phyloP scores from a whole-genome alignment of 2,888 invertebrate genomes.

The Drosophila fungiperda region DNA sequence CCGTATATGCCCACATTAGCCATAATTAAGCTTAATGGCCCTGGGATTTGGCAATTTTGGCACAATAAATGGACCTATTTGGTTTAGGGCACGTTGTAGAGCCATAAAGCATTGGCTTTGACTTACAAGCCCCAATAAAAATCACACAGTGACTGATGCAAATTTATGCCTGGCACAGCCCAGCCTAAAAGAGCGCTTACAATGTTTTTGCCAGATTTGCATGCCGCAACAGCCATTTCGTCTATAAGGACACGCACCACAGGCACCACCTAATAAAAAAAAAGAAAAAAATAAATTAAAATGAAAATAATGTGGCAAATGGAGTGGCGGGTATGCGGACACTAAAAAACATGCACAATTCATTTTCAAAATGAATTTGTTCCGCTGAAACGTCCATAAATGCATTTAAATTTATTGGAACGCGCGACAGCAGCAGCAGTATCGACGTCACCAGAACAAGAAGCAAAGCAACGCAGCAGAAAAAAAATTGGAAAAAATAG shows the following conservation, averaged over 20 bases:
- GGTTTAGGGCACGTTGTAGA: slow-evolving; percentile 36
- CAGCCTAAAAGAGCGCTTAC: slow-evolving; percentile 65
- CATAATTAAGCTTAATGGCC: slow-evolving; percentile 80
- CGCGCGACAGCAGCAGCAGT: slow-evolving; percentile 47
- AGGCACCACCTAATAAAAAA: slow-evolving; percentile 35
- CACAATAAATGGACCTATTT: slow-evolving; percentile 68
- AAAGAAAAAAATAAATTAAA: slow-evolving; percentile 19
- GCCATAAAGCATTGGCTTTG: slow-evolving; percentile 71
- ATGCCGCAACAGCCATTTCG: slow-evolving; percentile 55
- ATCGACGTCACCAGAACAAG: slow-evolving; percentile 40
- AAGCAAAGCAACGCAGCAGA: slow-evolving; percentile 21
- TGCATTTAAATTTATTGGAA: slow-evolving; percentile 81
- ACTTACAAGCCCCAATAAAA: slow-evolving; percentile 64
- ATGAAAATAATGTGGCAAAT: slow-evolving; percentile 41
- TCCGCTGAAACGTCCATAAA: slow-evolving; percentile 80
- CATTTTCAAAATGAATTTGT: slow-evolving; percentile 82
- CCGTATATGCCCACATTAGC: slow-evolving; percentile 42
- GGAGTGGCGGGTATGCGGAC: slow-evolving; percentile 13
- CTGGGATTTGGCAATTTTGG: slow-evolving; percentile 74
- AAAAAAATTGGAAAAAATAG: slow-evolving; percentile 28
- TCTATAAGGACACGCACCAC: slow-evolving; percentile 48
- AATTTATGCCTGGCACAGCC: slow-evolving; percentile 66
- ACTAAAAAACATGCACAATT: slow-evolving; percentile 67
- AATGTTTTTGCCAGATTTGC: slow-evolving; percentile 73
- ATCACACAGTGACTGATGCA: slow-evolving; percentile 70